phyloP scores from a whole-genome alignment of 2,888 invertebrate genomes.

The Pseudococcus viburni region DNA sequence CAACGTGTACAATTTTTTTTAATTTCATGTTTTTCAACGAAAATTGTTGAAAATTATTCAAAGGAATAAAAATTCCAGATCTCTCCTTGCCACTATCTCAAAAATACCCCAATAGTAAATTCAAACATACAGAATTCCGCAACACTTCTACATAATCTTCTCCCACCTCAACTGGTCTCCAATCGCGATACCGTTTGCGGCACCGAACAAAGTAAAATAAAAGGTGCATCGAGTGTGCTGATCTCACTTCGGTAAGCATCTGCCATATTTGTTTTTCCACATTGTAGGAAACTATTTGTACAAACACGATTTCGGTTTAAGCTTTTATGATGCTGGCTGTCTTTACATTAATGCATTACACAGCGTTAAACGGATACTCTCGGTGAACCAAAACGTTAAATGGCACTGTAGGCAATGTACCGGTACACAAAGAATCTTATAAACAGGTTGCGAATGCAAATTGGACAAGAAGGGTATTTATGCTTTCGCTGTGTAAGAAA shows the following conservation, averaged over 20 bases:
- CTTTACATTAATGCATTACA: not conserved
- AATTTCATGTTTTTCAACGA: too few species aligned
- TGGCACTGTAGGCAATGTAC: not conserved
- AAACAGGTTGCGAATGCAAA: constrained; percentile 16
- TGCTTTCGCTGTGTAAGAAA: too few species aligned
- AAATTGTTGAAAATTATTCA: too few species aligned
- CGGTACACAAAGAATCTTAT: not conserved
- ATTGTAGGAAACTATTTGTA: constrained; percentile 12
- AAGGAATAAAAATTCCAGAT: too few species aligned
- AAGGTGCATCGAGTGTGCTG: not conserved
- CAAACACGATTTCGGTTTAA: constrained; percentile 18
- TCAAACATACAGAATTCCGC: too few species aligned
- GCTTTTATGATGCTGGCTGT: not conserved
- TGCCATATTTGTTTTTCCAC: constrained; percentile 10
- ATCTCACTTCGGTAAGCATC: not conserved
- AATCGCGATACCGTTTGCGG: not conserved
- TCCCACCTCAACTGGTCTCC: not conserved
- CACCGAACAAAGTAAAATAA: not conserved
- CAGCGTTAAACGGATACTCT: not conserved
- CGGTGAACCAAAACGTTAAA: not conserved
- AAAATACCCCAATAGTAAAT: too few species aligned
- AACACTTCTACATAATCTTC: not conserved
- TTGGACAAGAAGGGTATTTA: not conserved
- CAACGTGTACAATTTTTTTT: too few species aligned
- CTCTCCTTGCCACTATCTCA: too few species aligned